Base-by-base conservation (phyloP, 1,140 invertebrate genomes). In the Campoletis sonorensis region DNA sequence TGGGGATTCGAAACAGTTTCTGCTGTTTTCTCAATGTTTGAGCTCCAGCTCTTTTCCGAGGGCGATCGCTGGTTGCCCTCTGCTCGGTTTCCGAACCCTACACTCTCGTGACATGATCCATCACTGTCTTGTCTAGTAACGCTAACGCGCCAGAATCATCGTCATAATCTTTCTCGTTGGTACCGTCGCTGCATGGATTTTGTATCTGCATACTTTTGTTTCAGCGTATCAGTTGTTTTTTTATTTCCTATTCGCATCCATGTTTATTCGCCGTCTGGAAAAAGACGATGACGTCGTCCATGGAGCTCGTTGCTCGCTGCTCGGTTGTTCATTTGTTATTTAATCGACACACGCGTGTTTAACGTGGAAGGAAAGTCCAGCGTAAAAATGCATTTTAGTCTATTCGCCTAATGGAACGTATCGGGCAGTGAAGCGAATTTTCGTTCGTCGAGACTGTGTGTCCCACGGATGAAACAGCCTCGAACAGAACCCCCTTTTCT, bases 51-150 rank as follows among this genome's bases (percentile, higher is more conserved):
- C 86, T 84, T 85, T 85, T 67, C 88, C 86, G 85, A 86, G 86
- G 86, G 81, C 84, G 84, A 84, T 87, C 84, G 87, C 87, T 72
- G 85, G 84, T 87, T 85, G 85, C 84, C 85, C 83, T 83, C 83
- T 83, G 81, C 81, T 79, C 58, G 18, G 78, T 83, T 83, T 13
- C 64, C 15, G 64, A 67, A 26, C 64, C 18, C 64, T 15, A 13
- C 71, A 45, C 45, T 51, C 86, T 85, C 83, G 70, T 86, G 85
- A 88, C 86, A 88, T 86, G 85, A 87, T 88, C 87, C 86, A 86
- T 85, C 86, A 67, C 64, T 85, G 86, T 76, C 84, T 87, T 78
- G 76, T 78, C 76, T 78, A 61, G 27, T 45, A 26, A 18, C 40
- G 3, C 37, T 27, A 23, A 21, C 45, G 1, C 30, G 45, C 15